Base-by-base conservation (phyloP, 1,140 invertebrate species). In the Achatina immaculata region DNA sequence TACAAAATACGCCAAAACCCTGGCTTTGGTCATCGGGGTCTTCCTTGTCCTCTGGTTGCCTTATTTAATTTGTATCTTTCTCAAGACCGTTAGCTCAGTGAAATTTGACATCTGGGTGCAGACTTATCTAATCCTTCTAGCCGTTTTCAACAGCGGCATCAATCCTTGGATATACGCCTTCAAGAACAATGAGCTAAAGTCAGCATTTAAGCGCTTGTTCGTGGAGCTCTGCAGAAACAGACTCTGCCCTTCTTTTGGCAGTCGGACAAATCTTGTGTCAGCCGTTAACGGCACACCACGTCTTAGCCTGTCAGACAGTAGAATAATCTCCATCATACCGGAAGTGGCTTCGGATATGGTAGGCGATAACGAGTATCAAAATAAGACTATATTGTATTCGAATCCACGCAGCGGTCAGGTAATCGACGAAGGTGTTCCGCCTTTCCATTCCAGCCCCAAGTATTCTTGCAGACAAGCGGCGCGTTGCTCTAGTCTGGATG, bases 151-250 rank as follows among this genome's bases (percentile, higher is more conserved):
- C 85, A 94, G 93, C 83, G 93, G 93, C 0, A 88, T 93, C 24
- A 94, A 95, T 85, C 94, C 94, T 0, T 94, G 94, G 94, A 92
- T 94, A 19, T 95, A 95, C 84, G 94, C 94, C 0, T 95, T 93
- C 86, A 92, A 94, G 80, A 94, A 94, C 81, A 92, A 93, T 0
- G 94, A 94, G 84, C 93, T 95, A 86, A 91, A 94, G 28, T 85
- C 92, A 0, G 94, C 93, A 6, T 94, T 94, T 1, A 90, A 93
- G 1, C 92, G 93, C 68, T 93, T 94, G 36, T 81, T 81, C 55
- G 73, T 68, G 34, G 78, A 77, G 62, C 36, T 48, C n/a, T 81
- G 65, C 51, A 28, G 66, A 38, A 66, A 43, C 16, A 51, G 40
- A 31, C 51, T 55, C 43, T 43, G 51, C 31, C 0, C 58, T 16